These are phyloP conservation scores for Cecropterus lyciades DNA, from an alignment of 1,140 invertebrate genomes.

Conservation along the genomic window DNA sequence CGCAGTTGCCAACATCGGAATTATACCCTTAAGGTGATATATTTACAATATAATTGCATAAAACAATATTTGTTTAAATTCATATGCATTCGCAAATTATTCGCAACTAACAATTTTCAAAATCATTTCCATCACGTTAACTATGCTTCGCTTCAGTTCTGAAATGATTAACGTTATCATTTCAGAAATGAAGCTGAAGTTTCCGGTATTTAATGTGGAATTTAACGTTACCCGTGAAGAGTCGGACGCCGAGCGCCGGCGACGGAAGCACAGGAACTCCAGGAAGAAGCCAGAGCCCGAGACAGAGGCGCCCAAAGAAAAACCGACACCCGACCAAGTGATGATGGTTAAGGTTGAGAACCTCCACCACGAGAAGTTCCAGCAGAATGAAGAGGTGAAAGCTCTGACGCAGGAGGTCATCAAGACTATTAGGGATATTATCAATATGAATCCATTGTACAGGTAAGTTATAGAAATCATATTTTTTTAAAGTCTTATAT, in stretches of 20 bases:
- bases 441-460: conserved; percentile 97
- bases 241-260: conserved; percentile 81
- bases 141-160: conserved; percentile 64
- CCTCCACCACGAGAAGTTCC: conserved; percentile 94
- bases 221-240: conserved; percentile 87
- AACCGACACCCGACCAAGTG: conserved; percentile 81
- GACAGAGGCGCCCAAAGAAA: conserved; percentile 57
- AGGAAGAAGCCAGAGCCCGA: conserved; percentile 47
- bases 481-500: too few relatives aligned
- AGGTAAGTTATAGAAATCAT: conserved; percentile 68
- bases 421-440: conserved; percentile 98
- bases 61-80: too few relatives aligned
- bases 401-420: conserved; percentile 98
- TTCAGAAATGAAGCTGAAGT: conserved; percentile 84
- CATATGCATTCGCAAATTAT: too few relatives aligned
- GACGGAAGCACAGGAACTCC: conserved; percentile 82
- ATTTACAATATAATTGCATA: too few relatives aligned
- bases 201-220: conserved; percentile 88
- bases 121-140: not conserved
- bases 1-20: too few relatives aligned
- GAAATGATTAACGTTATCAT: conserved; percentile 65
- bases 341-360: conserved; percentile 99
- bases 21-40: too few relatives aligned
- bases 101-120: too few relatives aligned
- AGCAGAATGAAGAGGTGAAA: conserved; percentile 97